Percentiles rank a stretch among this genome's conserved stretches.
Conservation (phyloP, 2,797 vertebrate genomes). For the Ctenopoma kingsleyae region DNA sequence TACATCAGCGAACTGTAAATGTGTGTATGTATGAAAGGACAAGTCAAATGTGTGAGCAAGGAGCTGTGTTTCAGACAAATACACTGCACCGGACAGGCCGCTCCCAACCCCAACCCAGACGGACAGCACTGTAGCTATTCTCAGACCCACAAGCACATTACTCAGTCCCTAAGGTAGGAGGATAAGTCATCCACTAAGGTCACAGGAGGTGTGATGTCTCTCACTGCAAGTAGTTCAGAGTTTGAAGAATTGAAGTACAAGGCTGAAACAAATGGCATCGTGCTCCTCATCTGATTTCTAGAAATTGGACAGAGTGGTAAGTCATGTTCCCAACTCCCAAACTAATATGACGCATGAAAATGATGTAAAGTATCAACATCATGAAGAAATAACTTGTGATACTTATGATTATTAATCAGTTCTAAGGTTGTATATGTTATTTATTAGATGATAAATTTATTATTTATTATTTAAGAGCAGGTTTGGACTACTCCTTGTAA, state of each 20-base stretch:
- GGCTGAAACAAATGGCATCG: slow-evolving; percentile 50
- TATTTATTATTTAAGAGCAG: no score
- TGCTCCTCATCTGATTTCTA: slow-evolving; percentile 32
- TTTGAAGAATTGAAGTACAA: slow-evolving; percentile 65
- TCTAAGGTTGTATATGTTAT: not conserved
- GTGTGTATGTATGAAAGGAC: slow-evolving; percentile 26
- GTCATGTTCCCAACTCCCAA: slow-evolving; percentile 45
- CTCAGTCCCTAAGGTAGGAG: slow-evolving; percentile 72
- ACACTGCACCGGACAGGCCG: slow-evolving; percentile 17
- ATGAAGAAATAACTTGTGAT: slow-evolving; percentile 34
- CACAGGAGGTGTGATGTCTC: slow-evolving; percentile 67
- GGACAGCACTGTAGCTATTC: slow-evolving; percentile 65
- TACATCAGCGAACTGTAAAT: slow-evolving; percentile 17
- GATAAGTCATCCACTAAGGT: slow-evolving; percentile 77
- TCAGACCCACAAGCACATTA: slow-evolving; percentile 71
- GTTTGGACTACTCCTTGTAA: no score
- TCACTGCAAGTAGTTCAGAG: slow-evolving; percentile 63
- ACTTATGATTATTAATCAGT: not conserved
- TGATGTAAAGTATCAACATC: slow-evolving; percentile 49
- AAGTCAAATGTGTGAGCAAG: slow-evolving; percentile 38
- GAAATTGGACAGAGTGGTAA: slow-evolving; percentile 29
- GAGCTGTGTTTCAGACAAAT: slow-evolving; percentile 70
- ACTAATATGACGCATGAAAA: slow-evolving; percentile 33
- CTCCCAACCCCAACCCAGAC: slow-evolving; percentile 48
- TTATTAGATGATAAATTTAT: not conserved